phyloP scores from a whole-genome alignment of 2,113 vertebrate genomes.

The Sigmodon hispidus region DNA sequence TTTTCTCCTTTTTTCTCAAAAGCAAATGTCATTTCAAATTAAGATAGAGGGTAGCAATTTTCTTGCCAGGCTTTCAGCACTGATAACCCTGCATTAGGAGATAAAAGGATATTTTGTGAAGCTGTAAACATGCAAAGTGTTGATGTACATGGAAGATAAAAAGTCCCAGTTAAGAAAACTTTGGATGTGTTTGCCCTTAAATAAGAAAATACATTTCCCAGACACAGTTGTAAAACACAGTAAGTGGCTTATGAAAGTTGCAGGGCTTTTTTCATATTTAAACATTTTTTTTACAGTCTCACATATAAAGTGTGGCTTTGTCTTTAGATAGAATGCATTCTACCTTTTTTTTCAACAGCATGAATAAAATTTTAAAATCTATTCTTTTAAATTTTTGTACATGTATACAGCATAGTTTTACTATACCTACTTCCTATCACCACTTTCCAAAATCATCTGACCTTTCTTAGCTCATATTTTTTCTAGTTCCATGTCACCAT shows the following conservation, averaged over 20 bases:
- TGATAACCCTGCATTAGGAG: slow-evolving; percentile 67
- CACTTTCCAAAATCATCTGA: not conserved
- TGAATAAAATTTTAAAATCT: not conserved
- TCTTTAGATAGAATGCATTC: not conserved
- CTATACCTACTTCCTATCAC: not conserved
- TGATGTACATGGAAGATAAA: slow-evolving; percentile 73
- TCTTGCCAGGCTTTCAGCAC: slow-evolving; percentile 76
- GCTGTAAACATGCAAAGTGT: slow-evolving; percentile 61
- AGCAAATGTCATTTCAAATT: slow-evolving; percentile 54
- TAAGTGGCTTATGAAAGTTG: not conserved
- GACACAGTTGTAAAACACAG: not conserved
- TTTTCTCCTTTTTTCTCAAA: not conserved
- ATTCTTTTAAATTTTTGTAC: not conserved
- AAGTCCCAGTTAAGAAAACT: slow-evolving; percentile 57
- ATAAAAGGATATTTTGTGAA: slow-evolving; percentile 77
- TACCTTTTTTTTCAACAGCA: not conserved
- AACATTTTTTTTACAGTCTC: not conserved
- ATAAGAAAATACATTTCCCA: slow-evolving; percentile 33
- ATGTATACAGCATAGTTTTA: not conserved
- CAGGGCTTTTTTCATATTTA: not conserved
- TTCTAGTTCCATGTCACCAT: not conserved
- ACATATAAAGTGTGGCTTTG: not conserved
- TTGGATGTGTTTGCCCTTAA: slow-evolving; percentile 60
- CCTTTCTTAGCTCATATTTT: not conserved
- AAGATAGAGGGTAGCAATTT: slow-evolving; percentile 77